Evolutionary conservation across 2,113 vertebrate genomes (phyloP).

Genomic region (Corydoras maculifer): DNA sequence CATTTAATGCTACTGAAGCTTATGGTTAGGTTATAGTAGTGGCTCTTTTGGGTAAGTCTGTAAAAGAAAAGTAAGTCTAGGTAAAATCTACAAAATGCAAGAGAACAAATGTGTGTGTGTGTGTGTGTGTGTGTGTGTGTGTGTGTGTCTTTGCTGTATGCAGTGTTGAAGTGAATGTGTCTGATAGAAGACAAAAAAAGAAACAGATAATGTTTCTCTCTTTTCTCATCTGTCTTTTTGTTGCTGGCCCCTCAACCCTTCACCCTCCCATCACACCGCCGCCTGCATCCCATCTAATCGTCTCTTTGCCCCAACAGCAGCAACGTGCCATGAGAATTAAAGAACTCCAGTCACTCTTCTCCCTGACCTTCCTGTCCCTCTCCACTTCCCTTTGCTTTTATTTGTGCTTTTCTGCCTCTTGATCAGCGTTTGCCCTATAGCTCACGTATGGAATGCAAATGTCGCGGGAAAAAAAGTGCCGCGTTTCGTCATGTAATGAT

Average conservation of each 20-base stretch:
- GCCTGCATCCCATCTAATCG: constrained; percentile 37
- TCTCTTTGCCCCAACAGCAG: constrained; percentile 26
- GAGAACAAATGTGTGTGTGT: not conserved
- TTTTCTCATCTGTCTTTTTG: not conserved
- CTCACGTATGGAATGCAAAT: not conserved
- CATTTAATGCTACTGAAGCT: too few species aligned
- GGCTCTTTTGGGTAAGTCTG: too few species aligned
- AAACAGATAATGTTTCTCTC: constrained; percentile 14
- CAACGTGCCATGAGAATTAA: constrained; percentile 37
- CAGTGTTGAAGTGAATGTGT: constrained; percentile 2
- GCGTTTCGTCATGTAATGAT: too few species aligned
- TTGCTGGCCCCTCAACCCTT: constrained; percentile 1
- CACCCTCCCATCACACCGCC: constrained; percentile 27
- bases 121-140: constrained; percentile 3
- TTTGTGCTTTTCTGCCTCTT: constrained; percentile 13
- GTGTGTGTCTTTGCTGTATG: not conserved
- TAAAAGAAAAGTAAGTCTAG: too few species aligned
- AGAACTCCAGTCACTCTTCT: constrained; percentile 11
- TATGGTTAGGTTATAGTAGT: too few species aligned
- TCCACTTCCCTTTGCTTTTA: not conserved
- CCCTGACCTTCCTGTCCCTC: not conserved
- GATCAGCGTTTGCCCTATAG: not conserved
- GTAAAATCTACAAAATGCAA: too few species aligned
- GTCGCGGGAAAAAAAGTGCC: too few species aligned
- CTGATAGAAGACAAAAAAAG: constrained; percentile 7